Evolutionary conservation across 2,888 invertebrate genomes (phyloP), one percentile per base, ranked within the genome.

Genomic region (Ferrisia virgata): DNA sequence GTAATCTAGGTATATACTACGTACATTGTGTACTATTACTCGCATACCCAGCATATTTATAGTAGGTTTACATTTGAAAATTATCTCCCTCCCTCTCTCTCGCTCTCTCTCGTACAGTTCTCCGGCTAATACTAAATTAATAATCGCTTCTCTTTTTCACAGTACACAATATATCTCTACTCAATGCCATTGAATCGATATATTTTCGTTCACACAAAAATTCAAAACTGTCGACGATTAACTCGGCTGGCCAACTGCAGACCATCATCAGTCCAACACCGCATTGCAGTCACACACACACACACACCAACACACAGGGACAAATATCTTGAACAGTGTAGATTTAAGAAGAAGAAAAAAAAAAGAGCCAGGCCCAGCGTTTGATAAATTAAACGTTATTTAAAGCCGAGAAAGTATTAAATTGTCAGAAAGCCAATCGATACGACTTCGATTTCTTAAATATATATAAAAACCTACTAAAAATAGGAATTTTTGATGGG

Each of bases 401-500:
- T 72, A 79, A 79, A 31, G 40, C 28, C 28, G 79, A 78, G 72
- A 79, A 79, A 79, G 79, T 79, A 47, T 79, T 79, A 47, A 43
- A 79, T 28, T 79, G 79, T 79, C 79, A 79, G 47, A 79, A 79
- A 79, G 47, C 79, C 79, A 79, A 79, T 79, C 79, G 79, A 79
- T 79, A 47, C 47, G 47, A 79, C 79, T 79, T 79, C 79, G 79
- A 79, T 79, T 79, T 36, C 43, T 43, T 79, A 79, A 79, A 79
- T 79, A 78, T 39, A 78, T 78, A 79, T 79, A 79, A 79, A 79
- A 79, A 79, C 79, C n/a, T 47, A 79, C 43, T 79, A 79, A 79
- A 79, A 79, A 79, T 79, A 79, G 79, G 79, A 79, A 79, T 79
- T 79, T 79, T 79, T 47, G 79, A 79, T 43, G 79, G 79, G 79